Percentiles rank a stretch among this genome's conserved stretches.
Conservation (phyloP, 2,888 invertebrate genomes). For the Idaea dimidiata region DNA sequence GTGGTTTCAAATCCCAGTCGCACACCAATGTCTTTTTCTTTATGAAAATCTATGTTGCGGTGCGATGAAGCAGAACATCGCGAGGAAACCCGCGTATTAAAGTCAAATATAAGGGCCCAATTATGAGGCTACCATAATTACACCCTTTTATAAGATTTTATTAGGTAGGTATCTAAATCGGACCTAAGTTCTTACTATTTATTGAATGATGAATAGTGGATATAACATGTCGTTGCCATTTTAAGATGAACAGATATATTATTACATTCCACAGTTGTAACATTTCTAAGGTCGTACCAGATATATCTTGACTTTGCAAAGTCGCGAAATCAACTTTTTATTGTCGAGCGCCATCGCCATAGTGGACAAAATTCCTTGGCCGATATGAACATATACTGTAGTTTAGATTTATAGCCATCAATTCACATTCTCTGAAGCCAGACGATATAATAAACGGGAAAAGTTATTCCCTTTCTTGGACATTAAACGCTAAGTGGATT, state of each 20-base stretch:
- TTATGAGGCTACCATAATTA: too few relatives aligned
- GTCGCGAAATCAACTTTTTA: constrained; percentile 68
- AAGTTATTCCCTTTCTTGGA: constrained; percentile 10
- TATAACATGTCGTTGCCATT: constrained; percentile 21
- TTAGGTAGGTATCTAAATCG: not conserved
- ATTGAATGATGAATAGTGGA: constrained; percentile 15
- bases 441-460: constrained; percentile 28
- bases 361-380: constrained; percentile 62
- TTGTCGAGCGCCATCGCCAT: constrained; percentile 47
- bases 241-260: constrained; percentile 51
- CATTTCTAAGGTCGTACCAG: constrained; percentile 55
- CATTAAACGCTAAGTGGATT: not conserved
- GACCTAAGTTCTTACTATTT: not conserved
- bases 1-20: too few relatives aligned
- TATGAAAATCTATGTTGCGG: too few relatives aligned
- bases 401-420: constrained; percentile 54
- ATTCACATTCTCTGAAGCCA: constrained; percentile 50
- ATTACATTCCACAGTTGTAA: constrained; percentile 50
- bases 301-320: constrained; percentile 66
- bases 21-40: too few relatives aligned
- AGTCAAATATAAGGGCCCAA: too few relatives aligned
- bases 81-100: too few relatives aligned
- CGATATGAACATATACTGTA: constrained; percentile 58
- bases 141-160: not conserved
- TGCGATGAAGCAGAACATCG: too few relatives aligned